A percentile compares a stretch with the other conserved stretches of the same genome.
phyloP scores from a whole-genome alignment of 2,797 vertebrate species.

The Leuciscus waleckii region DNA sequence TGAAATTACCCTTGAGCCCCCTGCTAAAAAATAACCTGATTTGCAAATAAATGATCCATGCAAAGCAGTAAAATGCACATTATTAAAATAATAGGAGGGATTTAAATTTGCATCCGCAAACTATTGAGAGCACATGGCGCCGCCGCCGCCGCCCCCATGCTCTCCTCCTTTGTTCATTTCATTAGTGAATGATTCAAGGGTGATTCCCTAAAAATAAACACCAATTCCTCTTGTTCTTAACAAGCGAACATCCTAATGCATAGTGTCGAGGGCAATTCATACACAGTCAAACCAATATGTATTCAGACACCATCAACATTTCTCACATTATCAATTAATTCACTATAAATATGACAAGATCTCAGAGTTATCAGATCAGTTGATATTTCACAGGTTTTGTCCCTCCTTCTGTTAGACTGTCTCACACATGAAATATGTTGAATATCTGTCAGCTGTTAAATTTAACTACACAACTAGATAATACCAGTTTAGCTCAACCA shows the following conservation, averaged over 20 bases:
- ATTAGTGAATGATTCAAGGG: conserved; percentile 19
- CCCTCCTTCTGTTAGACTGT: no score
- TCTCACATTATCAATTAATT: no score
- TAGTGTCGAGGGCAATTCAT: no score
- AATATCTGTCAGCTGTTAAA: no score
- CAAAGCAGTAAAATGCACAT: conserved; percentile 88
- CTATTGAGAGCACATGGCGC: conserved; percentile 71
- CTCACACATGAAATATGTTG: no score
- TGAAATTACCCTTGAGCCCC: conserved; percentile 99
- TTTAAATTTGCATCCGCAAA: conserved; percentile 90
- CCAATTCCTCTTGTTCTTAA: background rate
- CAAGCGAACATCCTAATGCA: background rate
- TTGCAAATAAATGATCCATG: conserved; percentile 99
- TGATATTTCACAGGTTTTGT: no score
- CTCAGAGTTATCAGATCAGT: no score
- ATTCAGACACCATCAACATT: no score
- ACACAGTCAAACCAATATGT: no score
- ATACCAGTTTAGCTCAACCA: no score
- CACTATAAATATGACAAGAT: no score
- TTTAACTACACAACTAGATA: no score
- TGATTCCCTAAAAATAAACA: background rate
- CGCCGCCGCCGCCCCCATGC: conserved; percentile 69
- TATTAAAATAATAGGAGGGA: conserved; percentile 96
- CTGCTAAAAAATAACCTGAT: conserved; percentile 94
- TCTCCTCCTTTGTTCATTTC: conserved; percentile 59